Evolutionary conservation across 2,797 vertebrate species (phyloP).

Genomic region (Darevskia mixta): DNA sequence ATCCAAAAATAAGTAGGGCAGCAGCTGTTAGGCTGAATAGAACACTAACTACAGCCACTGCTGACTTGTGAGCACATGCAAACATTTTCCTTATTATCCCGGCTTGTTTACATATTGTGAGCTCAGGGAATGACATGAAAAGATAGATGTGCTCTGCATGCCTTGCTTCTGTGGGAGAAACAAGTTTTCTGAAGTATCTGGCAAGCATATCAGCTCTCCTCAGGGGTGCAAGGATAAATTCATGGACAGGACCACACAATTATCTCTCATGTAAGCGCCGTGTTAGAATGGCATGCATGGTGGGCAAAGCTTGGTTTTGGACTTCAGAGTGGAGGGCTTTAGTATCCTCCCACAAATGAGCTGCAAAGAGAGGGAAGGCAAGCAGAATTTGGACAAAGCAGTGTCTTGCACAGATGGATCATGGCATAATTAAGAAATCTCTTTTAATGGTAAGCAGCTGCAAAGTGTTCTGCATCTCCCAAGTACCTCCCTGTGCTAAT

Average conservation of each 20-base stretch:
- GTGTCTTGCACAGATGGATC: constrained; percentile 18
- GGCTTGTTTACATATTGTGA: constrained; percentile 48
- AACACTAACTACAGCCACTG: not conserved
- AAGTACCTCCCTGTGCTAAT: not conserved
- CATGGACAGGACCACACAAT: not conserved
- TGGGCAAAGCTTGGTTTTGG: not conserved
- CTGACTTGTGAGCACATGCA: constrained; percentile 35
- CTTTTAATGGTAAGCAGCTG: not conserved
- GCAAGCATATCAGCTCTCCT: not conserved
- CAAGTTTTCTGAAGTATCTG: not conserved
- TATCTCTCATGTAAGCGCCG: not conserved
- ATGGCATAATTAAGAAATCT: not conserved
- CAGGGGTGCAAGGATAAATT: not conserved
- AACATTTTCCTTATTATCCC: constrained; percentile 48
- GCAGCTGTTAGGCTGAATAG: not conserved
- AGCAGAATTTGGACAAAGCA: not conserved
- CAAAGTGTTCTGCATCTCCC: not conserved
- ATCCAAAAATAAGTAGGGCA: constrained; percentile 13
- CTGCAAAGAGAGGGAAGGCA: not conserved
- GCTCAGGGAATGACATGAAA: constrained; percentile 35
- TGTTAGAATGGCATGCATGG: not conserved
- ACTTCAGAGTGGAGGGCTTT: not conserved
- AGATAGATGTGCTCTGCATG: constrained; percentile 30
- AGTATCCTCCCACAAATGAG: not conserved
- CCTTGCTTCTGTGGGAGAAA: not conserved